Evolutionary conservation across 2,888 invertebrate species (phyloP).

Genomic region (Cosmia pyralina): DNA sequence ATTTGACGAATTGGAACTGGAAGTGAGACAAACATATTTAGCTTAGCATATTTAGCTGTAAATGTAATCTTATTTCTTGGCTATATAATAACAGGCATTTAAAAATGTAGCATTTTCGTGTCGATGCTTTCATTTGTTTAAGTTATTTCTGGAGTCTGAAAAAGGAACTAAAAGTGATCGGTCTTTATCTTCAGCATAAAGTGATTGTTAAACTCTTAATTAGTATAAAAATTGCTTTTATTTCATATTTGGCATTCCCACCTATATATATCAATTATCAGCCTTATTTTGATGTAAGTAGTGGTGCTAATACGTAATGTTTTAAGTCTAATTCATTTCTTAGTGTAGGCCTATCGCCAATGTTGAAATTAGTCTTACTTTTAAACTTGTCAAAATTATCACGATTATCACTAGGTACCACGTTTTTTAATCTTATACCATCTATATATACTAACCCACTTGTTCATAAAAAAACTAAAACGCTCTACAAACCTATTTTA

Average conservation of each 20-base stretch:
- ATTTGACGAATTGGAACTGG: not conserved
- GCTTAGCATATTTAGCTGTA: not conserved
- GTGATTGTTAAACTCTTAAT: slow-evolving; percentile 46
- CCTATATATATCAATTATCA: slow-evolving; percentile 65
- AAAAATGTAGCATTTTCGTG: slow-evolving; percentile 48
- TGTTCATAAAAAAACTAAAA: no score
- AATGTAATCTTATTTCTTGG: not conserved
- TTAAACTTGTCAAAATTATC: slow-evolving; percentile 15
- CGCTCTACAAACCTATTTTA: no score
- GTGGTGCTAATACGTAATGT: slow-evolving; percentile 71
- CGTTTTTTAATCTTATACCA: slow-evolving; percentile 31
- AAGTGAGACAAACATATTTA: not conserved
- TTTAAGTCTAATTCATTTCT: slow-evolving; percentile 46
- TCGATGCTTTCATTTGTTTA: slow-evolving; percentile 37
- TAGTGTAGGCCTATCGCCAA: slow-evolving; percentile 45
- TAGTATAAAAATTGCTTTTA: slow-evolving; percentile 60
- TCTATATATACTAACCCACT: slow-evolving; percentile 17
- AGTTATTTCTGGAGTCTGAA: not conserved
- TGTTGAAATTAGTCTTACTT: slow-evolving; percentile 22
- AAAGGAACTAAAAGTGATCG: slow-evolving; percentile 21
- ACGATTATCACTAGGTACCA: slow-evolving; percentile 13
- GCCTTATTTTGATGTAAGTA: slow-evolving; percentile 67
- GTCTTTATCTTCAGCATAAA: slow-evolving; percentile 12
- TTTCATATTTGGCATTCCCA: slow-evolving; percentile 69
- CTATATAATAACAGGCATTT: slow-evolving; percentile 10